Base-by-base conservation (phyloP, 2,113 vertebrate genomes). In the Podiceps cristatus region DNA sequence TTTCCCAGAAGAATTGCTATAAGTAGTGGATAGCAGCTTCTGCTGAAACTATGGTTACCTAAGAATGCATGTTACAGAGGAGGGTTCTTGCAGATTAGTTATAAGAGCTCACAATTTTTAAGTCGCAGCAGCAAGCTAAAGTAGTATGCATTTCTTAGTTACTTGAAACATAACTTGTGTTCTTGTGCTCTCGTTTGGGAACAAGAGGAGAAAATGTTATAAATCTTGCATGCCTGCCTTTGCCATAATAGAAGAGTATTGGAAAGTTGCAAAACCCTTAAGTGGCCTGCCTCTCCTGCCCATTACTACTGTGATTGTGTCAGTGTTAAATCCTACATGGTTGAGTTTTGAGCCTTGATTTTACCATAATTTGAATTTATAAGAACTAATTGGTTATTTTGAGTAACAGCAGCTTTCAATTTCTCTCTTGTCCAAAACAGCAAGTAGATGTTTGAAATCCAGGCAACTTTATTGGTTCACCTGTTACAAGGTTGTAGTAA, bases 161-260 rank as follows among this genome's bases (percentile, higher is more conserved):
- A 75, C 52, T 63, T 76, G 45, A 85, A 89, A 60, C 15, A 7
- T 50, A 59, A 69, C 37, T 93, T 77, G n/a, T 85, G 75, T 90
- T 93, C 64, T 83, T 64, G 72, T 92, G 63, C 66, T 92, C 12
- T 82, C 91, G 45, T 90, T 96, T 83, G 94, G 76, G 63, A 96
- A 45, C 59, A 63, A 83, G 63, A 89, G 56, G 53, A 91, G 31
- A 79, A 91, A 62, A 79, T 58, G 44, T 90, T 88, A 95, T 88
- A 73, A 60, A 22, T 91, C 33, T 93, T 95, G 86, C 81, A 76
- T 93, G 75, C 93, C 44, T 93, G 71, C 75, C 31, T 95, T 88
- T 75, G 78, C 77, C 79, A 42, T 96, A 93, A 83, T 49, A 49
- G 69, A 95, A 52, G 85, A 96, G 86, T 93, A 91, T 77, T 95